Evolutionary conservation across 1,140 invertebrate genomes (phyloP), one percentile per base, ranked within the genome.

Genomic region (Eupeodes corollae): DNA sequence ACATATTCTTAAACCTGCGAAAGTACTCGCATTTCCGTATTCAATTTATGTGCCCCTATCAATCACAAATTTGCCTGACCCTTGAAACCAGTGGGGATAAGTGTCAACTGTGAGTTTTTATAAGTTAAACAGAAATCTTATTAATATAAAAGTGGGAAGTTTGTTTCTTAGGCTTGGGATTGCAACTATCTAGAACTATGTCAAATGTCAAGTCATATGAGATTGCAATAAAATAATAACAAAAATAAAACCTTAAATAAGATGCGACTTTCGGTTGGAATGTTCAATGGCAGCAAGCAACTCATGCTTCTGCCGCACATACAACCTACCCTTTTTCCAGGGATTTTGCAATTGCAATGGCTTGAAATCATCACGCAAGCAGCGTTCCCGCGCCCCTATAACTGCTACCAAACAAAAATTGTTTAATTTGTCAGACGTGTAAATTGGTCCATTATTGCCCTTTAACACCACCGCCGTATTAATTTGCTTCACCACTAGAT

Each of bases 351-450:
- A 70, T 54, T 91, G 84, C 2, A 97, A 70, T 0, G 91, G 89
- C 55, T 88, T 85, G 61, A 94, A 96, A 63, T 97, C 91, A 56
- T 96, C 91, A 11, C 91, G 73, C 1, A 98, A 73, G 61, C 92
- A 93, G 40, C 91, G 73, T 63, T 97, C 91, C 10, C 91, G 70
- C 0, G 90, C 88, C 2, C 92, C 92, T 40, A 96, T 91, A 13
- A 95, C 90, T 0, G 91, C 90, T 0, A 96, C 92, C 14, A 98
- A 73, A 66, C 91, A 96, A 63, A 95, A 96, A 57, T 91, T 88
- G 16, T 80, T 77, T 44, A 88, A 69, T 62, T 84, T 80, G 38
- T 88, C 84, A 0, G 82, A 77, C 0, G 80, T 76, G 59, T 95
- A 94, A 16, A 90, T 83, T 1, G 90, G 89, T 1, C 87, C 88